Evolutionary conservation across 2,888 invertebrate species (phyloP).

Genomic region (Schizotus pectinicornis): DNA sequence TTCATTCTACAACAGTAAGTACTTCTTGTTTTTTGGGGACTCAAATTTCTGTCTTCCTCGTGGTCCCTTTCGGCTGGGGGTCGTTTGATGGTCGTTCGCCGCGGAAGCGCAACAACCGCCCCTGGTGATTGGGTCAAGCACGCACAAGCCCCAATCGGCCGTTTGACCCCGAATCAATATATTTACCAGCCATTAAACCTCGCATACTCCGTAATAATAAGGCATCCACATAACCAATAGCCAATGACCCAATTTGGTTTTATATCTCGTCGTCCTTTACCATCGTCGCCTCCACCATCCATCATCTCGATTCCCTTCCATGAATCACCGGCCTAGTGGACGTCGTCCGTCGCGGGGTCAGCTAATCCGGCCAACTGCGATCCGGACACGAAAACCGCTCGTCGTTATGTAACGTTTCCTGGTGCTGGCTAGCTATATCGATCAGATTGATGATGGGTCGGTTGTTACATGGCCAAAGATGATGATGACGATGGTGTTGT

Average conservation of each 20-base stretch:
- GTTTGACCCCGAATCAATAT: no score
- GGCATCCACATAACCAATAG: no score
- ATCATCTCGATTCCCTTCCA: slow-evolving; percentile 29
- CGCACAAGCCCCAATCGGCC: no score
- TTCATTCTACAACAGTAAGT: no score
- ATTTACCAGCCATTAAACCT: slow-evolving; percentile 4
- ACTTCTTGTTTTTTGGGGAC: no score
- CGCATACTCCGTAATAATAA: no score
- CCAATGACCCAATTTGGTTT: not conserved
- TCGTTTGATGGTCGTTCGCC: no score
- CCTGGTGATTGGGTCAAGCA: no score
- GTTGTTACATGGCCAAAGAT: slow-evolving; percentile 18
- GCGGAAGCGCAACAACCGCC: no score
- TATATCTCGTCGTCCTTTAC: not conserved
- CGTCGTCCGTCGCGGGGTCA: slow-evolving; percentile 39
- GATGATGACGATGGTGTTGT: slow-evolving; percentile 13
- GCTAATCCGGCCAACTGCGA: slow-evolving; percentile 44
- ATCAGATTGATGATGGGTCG: slow-evolving; percentile 8
- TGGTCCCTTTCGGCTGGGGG: no score
- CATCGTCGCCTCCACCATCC: slow-evolving; percentile 5
- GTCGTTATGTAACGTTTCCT: slow-evolving; percentile 25
- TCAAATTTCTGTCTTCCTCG: no score
- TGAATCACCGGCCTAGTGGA: slow-evolving; percentile 37
- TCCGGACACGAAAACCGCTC: slow-evolving; percentile 40
- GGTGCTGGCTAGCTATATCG: slow-evolving; percentile 12